A percentile compares a stretch with the other conserved stretches of the same genome.
These are phyloP conservation scores for Cosmia trapezina DNA, from an alignment of 2,888 invertebrate species.

Conservation along the genomic window DNA sequence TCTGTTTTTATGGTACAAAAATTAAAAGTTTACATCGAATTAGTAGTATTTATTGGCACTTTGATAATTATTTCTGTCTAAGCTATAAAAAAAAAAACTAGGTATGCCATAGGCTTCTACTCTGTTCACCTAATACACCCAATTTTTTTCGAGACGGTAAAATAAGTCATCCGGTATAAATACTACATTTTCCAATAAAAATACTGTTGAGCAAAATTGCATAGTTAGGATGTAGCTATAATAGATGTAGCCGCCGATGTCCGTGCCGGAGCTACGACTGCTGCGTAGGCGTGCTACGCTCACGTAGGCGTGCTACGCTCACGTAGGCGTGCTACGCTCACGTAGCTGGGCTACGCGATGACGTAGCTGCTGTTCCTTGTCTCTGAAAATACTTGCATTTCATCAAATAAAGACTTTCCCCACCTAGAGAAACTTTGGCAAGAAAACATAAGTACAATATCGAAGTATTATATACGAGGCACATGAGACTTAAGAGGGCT, in stretches of 20 bases:
- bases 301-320: conserved; percentile 19
- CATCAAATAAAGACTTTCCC: background rate
- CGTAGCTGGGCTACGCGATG: conserved; percentile 21
- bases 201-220: background rate
- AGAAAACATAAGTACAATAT: background rate
- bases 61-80: too few relatives aligned
- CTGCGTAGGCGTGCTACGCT: conserved; percentile 41
- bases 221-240: background rate
- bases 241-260: too few relatives aligned
- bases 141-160: too few relatives aligned
- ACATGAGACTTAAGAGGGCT: too few relatives aligned
- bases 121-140: too few relatives aligned
- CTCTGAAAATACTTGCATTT: background rate
- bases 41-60: too few relatives aligned
- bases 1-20: too few relatives aligned
- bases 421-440: background rate
- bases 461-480: too few relatives aligned
- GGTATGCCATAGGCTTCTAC: too few relatives aligned
- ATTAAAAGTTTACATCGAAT: too few relatives aligned
- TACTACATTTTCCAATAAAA: conserved; percentile 2
- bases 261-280: background rate
- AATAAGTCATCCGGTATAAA: too few relatives aligned
- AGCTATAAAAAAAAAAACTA: too few relatives aligned
- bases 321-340: conserved; percentile 30
- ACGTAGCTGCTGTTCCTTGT: background rate